A percentile compares a stretch with the other conserved stretches of the same genome.
phyloP scores from a whole-genome alignment of 2,797 vertebrate species.

The Rhabdomys pumilio region DNA sequence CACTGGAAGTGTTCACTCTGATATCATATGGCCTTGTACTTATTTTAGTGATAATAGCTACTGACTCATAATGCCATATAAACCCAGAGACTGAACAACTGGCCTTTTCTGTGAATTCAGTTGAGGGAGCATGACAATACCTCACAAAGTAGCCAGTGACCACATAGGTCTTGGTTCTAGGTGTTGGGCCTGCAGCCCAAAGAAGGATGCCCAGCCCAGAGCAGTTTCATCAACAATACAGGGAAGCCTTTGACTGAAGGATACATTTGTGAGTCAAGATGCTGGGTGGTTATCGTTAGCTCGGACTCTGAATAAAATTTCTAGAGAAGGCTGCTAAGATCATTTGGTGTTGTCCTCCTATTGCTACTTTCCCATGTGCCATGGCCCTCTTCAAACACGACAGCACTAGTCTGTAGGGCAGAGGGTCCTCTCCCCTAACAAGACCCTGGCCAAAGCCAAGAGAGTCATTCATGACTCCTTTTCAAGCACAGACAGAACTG shows the following conservation, averaged over 20 bases:
- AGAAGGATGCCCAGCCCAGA: not conserved
- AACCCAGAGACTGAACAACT: not conserved
- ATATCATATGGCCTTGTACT: not conserved
- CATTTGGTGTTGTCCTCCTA: not conserved
- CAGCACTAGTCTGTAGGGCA: not conserved
- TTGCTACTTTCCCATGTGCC: not conserved
- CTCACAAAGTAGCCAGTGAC: not conserved
- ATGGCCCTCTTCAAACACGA: not conserved
- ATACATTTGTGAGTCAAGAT: not conserved
- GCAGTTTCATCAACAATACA: not conserved
- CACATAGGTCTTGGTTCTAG: not conserved
- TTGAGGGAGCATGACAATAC: not conserved
- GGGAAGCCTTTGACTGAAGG: not conserved
- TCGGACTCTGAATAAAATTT: constrained; percentile 5
- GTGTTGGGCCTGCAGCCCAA: not conserved
- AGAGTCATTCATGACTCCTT: not conserved
- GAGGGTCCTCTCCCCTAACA: not conserved
- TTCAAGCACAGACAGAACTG: not conserved
- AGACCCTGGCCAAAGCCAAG: not conserved
- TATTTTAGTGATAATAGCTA: not conserved
- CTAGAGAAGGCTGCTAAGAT: constrained; percentile 28
- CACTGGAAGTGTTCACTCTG: fast-evolving
- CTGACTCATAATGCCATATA: not conserved
- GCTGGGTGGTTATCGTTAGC: not conserved
- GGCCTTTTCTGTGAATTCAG: not conserved